Percentiles rank a stretch among this genome's conserved stretches.
These are phyloP conservation scores for Byasa hedistus DNA, from an alignment of 2,888 invertebrate species.

Conservation along the genomic window DNA sequence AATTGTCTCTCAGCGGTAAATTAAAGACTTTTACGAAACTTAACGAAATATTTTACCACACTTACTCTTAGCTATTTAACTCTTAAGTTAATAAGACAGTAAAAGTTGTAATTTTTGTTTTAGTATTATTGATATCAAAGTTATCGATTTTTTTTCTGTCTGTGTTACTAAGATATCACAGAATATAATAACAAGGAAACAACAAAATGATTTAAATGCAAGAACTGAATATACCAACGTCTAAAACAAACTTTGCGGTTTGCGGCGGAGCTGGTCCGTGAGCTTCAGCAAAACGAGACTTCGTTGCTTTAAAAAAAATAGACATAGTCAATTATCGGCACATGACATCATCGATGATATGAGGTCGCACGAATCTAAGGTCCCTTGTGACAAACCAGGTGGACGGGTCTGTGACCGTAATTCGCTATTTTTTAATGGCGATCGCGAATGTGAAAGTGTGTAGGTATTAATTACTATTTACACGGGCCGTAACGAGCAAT, in stretches of 20 bases:
- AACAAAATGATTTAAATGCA: neutral
- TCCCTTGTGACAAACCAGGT: conserved; percentile 48
- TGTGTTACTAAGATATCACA: neutral
- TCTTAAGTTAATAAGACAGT: no score
- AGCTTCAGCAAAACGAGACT: neutral
- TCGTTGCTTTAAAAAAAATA: conserved; percentile 11
- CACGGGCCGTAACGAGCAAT: conserved; percentile 51
- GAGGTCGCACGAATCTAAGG: conserved; percentile 12
- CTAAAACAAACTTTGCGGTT: conserved; percentile 5
- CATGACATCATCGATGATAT: conserved; percentile 24
- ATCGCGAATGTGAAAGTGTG: conserved; percentile 63
- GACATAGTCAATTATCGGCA: conserved; percentile 19
- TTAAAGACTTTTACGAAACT: no score
- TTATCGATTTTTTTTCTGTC: neutral
- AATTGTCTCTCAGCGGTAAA: no score
- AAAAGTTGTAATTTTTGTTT: no score
- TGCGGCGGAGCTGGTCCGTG: neutral
- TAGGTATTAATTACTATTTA: conserved; percentile 69
- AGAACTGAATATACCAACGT: neutral
- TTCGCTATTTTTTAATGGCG: conserved; percentile 44
- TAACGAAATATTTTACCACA: no score
- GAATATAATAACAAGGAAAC: neutral
- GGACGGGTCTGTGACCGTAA: conserved; percentile 57
- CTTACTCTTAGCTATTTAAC: no score
- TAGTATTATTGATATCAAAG: neutral